A percentile compares a stretch with the other conserved stretches of the same genome.
phyloP scores from a whole-genome alignment of 2,888 invertebrate species.

The Amphipoea lucens region DNA sequence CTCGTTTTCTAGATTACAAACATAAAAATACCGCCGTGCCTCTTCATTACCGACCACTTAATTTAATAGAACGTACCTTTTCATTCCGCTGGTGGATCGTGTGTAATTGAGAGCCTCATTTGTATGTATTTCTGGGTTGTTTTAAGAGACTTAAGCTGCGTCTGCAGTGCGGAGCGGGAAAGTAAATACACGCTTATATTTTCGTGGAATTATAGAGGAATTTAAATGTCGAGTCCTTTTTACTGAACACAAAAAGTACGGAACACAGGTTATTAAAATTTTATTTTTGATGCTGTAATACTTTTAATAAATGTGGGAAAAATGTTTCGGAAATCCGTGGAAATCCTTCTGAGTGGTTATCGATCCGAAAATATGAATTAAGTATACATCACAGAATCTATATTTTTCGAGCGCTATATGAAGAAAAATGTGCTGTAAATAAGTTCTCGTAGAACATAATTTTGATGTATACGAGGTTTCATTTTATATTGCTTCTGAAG shows the following conservation, averaged over 20 bases:
- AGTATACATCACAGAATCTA: background rate
- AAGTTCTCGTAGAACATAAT: constrained; percentile 7
- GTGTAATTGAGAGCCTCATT: constrained; percentile 65
- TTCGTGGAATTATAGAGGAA: constrained; percentile 15
- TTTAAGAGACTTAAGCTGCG: constrained; percentile 46
- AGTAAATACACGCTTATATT: constrained; percentile 27
- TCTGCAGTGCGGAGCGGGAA: constrained; percentile 26
- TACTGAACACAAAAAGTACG: constrained; percentile 22
- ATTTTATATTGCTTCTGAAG: constrained; percentile 36
- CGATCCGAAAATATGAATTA: constrained; percentile 4
- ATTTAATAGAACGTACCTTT: constrained; percentile 74
- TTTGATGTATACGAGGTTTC: constrained; percentile 35
- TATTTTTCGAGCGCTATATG: background rate
- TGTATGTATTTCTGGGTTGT: constrained; percentile 64
- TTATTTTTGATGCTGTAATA: constrained; percentile 4
- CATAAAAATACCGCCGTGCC: constrained; percentile 83
- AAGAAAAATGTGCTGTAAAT: constrained; percentile 14
- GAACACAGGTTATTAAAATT: constrained; percentile 17
- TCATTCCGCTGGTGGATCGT: constrained; percentile 60
- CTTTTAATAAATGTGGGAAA: constrained; percentile 3
- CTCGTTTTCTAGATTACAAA: constrained; percentile 80
- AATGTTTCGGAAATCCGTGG: background rate
- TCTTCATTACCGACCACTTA: constrained; percentile 79
- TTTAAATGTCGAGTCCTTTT: constrained; percentile 33
- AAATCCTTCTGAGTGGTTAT: background rate